phyloP scores from a whole-genome alignment of 2,797 vertebrate species.

The Myotis pilosus region DNA sequence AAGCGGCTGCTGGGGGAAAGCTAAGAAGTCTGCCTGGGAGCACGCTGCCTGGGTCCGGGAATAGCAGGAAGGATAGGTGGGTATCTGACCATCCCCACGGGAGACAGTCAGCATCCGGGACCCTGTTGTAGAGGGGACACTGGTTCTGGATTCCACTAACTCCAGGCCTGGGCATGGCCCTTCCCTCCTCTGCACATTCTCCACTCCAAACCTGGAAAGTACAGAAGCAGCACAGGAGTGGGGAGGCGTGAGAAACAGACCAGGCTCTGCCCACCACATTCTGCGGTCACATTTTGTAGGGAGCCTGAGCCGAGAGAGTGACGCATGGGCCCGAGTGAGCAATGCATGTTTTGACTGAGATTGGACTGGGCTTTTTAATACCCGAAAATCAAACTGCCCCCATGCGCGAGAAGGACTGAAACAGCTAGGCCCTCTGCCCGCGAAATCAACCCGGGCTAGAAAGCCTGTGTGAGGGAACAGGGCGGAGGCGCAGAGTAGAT shows the following conservation, averaged over 20 bases:
- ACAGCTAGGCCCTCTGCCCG: not conserved
- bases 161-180: not conserved
- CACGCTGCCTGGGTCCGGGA: not conserved
- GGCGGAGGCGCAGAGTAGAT: not conserved
- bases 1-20: not conserved
- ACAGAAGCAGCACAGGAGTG: not conserved
- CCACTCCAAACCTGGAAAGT: not conserved
- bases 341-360: accelerated
- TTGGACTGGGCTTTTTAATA: not conserved
- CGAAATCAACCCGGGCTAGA: not conserved
- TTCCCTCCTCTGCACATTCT: not conserved
- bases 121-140: not conserved
- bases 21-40: not conserved
- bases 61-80: not conserved
- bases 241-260: not conserved
- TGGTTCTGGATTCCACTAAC: not conserved
- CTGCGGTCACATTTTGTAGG: accelerated
- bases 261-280: accelerated
- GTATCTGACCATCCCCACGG: not conserved
- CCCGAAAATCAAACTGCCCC: not conserved
- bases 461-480: not conserved
- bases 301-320: not conserved
- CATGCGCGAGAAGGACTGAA: not conserved
- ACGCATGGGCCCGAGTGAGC: not conserved
- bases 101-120: not conserved